phyloP scores from a whole-genome alignment of 2,797 vertebrate genomes.

The Hoplostethus mediterraneus region DNA sequence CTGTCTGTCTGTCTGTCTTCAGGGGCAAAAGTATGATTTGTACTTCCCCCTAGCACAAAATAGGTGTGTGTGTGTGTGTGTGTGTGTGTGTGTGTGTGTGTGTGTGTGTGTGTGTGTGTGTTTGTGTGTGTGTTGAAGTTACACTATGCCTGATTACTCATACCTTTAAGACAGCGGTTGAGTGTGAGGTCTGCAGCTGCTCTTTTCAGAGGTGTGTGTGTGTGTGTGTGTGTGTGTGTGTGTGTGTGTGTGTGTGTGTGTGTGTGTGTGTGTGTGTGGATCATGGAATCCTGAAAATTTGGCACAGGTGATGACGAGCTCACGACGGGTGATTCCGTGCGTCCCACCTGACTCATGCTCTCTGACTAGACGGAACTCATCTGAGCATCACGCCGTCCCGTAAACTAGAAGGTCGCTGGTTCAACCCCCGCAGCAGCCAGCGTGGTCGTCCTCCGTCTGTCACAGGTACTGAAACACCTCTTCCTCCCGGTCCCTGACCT shows the following conservation, averaged over 20 bases:
- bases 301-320: slow-evolving; percentile 14
- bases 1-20: too few relatives aligned
- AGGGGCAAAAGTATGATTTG: too few relatives aligned
- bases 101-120: slow-evolving; percentile 27
- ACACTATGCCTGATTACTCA: slow-evolving; percentile 69
- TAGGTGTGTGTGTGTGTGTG: background rate
- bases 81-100: background rate
- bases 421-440: too few relatives aligned
- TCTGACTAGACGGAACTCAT: slow-evolving; percentile 34
- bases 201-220: slow-evolving; percentile 29
- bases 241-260: slow-evolving; percentile 17
- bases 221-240: slow-evolving; percentile 15
- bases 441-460: too few relatives aligned
- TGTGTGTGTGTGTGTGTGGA: slow-evolving; percentile 18
- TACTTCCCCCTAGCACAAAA: too few relatives aligned
- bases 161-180: slow-evolving; percentile 48
- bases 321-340: background rate
- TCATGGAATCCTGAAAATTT: slow-evolving; percentile 6
- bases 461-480: too few relatives aligned
- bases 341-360: slow-evolving; percentile 41
- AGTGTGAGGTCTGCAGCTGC: slow-evolving; percentile 60
- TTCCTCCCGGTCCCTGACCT: too few relatives aligned
- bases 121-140: slow-evolving; percentile 37
- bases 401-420: too few relatives aligned
- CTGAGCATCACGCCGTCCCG: background rate